A percentile compares a stretch with the other conserved stretches of the same genome.
Evolutionary conservation across 2,888 invertebrate species (phyloP).

Genomic region (Synergus japonicus): DNA sequence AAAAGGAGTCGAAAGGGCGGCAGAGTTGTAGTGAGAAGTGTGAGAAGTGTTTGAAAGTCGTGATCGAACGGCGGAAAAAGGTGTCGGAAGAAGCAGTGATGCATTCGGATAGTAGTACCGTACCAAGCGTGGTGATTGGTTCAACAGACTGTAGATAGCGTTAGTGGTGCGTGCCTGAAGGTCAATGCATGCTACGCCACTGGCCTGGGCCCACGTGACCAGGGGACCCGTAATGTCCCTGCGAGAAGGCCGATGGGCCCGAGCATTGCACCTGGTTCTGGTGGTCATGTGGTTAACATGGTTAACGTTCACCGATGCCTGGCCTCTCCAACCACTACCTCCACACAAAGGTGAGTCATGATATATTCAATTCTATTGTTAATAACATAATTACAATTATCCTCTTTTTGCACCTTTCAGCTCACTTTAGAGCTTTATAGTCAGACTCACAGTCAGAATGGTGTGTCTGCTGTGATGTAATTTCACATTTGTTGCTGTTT

Average conservation of each 20-base stretch:
- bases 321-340: slow-evolving; percentile 69
- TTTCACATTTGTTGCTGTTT: too few relatives aligned
- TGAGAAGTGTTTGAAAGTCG: slow-evolving; percentile 24
- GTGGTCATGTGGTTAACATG: slow-evolving; percentile 58
- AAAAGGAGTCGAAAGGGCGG: background rate
- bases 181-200: slow-evolving; percentile 68
- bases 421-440: background rate
- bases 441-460: background rate
- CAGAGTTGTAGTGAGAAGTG: too few relatives aligned
- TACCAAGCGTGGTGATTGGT: slow-evolving; percentile 66
- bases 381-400: background rate
- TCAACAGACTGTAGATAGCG: slow-evolving; percentile 69
- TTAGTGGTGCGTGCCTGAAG: slow-evolving; percentile 59
- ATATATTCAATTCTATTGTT: background rate
- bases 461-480: background rate
- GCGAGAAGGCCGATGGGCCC: slow-evolving; percentile 55
- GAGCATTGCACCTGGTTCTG: slow-evolving; percentile 61
- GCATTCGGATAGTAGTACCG: slow-evolving; percentile 64
- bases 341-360: slow-evolving; percentile 69
- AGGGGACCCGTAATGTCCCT: slow-evolving; percentile 57
- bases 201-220: slow-evolving; percentile 61
- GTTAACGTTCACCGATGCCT: slow-evolving; percentile 62
- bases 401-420: slow-evolving; percentile 30
- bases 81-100: slow-evolving; percentile 62
- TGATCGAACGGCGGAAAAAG: slow-evolving; percentile 23